Conservation (phyloP, 2,113 vertebrate species). For the Bucco capensis region DNA sequence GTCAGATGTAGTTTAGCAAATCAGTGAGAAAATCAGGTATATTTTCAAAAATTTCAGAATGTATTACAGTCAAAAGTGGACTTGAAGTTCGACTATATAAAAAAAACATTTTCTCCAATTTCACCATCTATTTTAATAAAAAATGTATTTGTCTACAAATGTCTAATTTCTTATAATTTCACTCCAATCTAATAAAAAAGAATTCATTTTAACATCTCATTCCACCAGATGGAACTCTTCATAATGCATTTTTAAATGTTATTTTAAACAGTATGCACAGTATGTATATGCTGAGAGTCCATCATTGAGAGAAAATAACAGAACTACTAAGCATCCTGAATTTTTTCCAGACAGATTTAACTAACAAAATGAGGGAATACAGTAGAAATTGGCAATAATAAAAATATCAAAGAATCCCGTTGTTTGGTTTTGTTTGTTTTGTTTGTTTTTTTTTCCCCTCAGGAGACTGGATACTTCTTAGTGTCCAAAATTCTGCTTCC, state of each 20-base stretch:
- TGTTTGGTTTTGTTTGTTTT: no score
- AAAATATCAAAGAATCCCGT: background rate
- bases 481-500: background rate
- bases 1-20: background rate
- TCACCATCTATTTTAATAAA: background rate
- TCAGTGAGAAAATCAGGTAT: background rate
- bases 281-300: background rate
- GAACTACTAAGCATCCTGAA: background rate
- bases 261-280: background rate
- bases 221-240: conserved; percentile 33
- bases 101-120: background rate
- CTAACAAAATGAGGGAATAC: background rate
- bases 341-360: background rate
- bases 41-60: background rate
- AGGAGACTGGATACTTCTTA: background rate
- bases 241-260: conserved; percentile 18
- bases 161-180: background rate
- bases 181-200: background rate
- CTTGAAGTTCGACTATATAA: background rate
- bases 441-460: background rate
- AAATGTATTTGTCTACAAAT: background rate
- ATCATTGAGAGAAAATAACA: background rate
- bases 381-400: background rate
- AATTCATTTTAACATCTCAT: background rate
- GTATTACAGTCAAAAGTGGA: background rate